phyloP scores from a whole-genome alignment of 2,113 vertebrate genomes.

The Onychostruthus taczanowskii region DNA sequence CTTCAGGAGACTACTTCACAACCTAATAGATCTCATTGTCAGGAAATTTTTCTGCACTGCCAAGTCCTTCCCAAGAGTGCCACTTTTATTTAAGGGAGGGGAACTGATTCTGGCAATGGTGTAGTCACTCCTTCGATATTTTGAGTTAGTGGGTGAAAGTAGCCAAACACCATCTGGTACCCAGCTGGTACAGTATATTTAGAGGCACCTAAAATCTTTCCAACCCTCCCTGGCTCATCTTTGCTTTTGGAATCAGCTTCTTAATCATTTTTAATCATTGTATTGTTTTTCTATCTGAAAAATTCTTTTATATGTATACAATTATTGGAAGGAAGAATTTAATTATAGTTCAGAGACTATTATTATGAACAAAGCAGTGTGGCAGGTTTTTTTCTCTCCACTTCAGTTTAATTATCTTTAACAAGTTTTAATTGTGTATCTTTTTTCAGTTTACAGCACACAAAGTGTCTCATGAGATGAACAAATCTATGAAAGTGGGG shows the following conservation, averaged over 20 bases:
- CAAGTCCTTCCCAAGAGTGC: slow-evolving; percentile 50
- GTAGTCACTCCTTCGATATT: slow-evolving; percentile 50
- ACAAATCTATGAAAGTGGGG: slow-evolving; percentile 37
- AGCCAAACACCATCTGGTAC: slow-evolving; percentile 73
- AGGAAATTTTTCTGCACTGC: slow-evolving; percentile 53
- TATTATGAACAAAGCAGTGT: slow-evolving; percentile 65
- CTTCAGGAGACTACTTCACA: slow-evolving; percentile 47
- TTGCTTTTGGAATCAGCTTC: slow-evolving; percentile 64
- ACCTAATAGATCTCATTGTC: slow-evolving; percentile 67
- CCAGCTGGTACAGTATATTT: slow-evolving; percentile 69
- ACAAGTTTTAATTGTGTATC: slow-evolving; percentile 72
- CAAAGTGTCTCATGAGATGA: slow-evolving; percentile 49
- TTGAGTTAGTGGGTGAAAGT: slow-evolving; percentile 65
- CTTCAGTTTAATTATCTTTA: slow-evolving; percentile 73
- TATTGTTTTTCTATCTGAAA: slow-evolving; percentile 70
- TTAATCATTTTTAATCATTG: slow-evolving; percentile 73
- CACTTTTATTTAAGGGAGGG: slow-evolving; percentile 68
- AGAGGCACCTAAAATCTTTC: slow-evolving; percentile 63
- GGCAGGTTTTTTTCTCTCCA: slow-evolving; percentile 25
- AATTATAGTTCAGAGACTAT: slow-evolving; percentile 70
- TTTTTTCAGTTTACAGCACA: slow-evolving; percentile 46
- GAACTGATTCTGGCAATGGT: slow-evolving; percentile 57
- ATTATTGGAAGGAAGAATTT: slow-evolving; percentile 72
- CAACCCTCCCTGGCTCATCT: slow-evolving; percentile 60
- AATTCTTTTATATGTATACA: slow-evolving; percentile 68